Percentiles rank a stretch among this genome's conserved stretches.
Conservation (phyloP, 1,140 invertebrate species). For the Bathynomus jamesi region DNA sequence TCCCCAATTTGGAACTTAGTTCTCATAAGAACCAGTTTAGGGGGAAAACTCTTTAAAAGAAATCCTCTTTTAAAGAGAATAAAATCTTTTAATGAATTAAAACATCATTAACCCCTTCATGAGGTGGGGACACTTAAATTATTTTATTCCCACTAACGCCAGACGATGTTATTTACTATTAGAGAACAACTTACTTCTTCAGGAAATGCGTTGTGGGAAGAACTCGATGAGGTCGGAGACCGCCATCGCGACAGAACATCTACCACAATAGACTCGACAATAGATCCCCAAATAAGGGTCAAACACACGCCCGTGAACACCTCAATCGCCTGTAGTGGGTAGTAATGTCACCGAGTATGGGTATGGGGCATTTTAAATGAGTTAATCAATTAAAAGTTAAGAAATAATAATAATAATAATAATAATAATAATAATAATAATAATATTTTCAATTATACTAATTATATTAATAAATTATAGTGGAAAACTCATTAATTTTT, state of each 20-base stretch:
- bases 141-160: too few relatives aligned
- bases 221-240: neutral
- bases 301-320: conserved; percentile 35
- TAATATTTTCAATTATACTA: neutral
- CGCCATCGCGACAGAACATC: conserved; percentile 6
- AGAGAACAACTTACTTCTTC: neutral
- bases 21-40: too few relatives aligned
- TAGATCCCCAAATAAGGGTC: conserved; percentile 30
- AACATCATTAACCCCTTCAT: too few relatives aligned
- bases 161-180: too few relatives aligned
- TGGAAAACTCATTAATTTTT: too few relatives aligned
- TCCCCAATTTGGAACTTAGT: too few relatives aligned
- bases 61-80: too few relatives aligned
- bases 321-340: conserved; percentile 23
- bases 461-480: neutral
- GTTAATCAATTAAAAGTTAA: neutral
- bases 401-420: neutral
- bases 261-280: conserved; percentile 30
- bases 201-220: neutral
- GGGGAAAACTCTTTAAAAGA: too few relatives aligned
- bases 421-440: neutral
- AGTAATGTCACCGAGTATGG: neutral
- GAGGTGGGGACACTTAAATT: too few relatives aligned
- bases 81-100: too few relatives aligned
- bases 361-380: neutral